A percentile compares a stretch with the other conserved stretches of the same genome.
These are phyloP conservation scores for Gulo gulo DNA, from an alignment of 2,113 vertebrate genomes.

Conservation along the genomic window DNA sequence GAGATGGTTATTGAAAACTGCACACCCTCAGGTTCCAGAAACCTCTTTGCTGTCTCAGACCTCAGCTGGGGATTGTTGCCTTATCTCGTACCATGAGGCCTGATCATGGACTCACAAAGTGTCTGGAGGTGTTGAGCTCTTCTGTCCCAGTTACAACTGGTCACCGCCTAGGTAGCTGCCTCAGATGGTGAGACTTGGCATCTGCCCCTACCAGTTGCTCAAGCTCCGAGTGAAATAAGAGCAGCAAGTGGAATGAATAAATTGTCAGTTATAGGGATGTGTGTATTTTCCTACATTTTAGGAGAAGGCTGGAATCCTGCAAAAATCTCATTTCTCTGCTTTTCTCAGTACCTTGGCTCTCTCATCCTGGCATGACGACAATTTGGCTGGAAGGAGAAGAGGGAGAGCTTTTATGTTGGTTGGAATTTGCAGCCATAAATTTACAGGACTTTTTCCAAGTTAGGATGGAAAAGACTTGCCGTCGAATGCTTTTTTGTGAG, in stretches of 20 bases:
- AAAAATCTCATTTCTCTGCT: slow-evolving; percentile 34
- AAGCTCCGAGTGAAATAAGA: not conserved
- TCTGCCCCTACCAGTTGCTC: not conserved
- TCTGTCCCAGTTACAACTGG: not conserved
- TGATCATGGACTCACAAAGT: not conserved
- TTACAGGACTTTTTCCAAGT: slow-evolving; percentile 55
- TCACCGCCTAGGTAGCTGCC: not conserved
- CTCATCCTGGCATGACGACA: not conserved
- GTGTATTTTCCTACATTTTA: not conserved
- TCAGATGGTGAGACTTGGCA: not conserved
- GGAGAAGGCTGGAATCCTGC: not conserved
- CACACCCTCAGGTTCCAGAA: not conserved
- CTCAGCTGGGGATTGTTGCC: not conserved
- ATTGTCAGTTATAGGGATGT: not conserved
- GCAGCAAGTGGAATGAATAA: not conserved
- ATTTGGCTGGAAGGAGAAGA: slow-evolving; percentile 48
- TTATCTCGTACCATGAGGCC: not conserved
- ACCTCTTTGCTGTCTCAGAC: not conserved
- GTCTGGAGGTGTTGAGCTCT: not conserved
- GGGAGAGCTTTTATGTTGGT: slow-evolving; percentile 28
- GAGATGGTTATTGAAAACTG: not conserved
- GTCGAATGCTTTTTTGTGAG: slow-evolving; percentile 43
- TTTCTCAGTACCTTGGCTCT: not conserved
- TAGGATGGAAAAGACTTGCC: slow-evolving; percentile 46
- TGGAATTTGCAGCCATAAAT: slow-evolving; percentile 59